phyloP scores from a whole-genome alignment of 2,888 invertebrate genomes.

The Arctia plantaginis region DNA sequence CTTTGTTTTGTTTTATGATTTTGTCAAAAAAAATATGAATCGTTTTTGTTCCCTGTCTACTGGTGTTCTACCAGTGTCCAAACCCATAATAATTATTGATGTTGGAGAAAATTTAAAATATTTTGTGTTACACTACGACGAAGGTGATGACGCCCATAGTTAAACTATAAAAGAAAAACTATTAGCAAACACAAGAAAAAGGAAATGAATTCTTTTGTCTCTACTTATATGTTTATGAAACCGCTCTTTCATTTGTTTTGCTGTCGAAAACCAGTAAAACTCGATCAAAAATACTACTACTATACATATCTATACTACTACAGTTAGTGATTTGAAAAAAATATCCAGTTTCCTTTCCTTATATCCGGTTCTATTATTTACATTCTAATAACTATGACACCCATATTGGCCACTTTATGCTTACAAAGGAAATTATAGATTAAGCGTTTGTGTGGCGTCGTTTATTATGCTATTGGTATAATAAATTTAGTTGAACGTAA shows the following conservation, averaged over 20 bases:
- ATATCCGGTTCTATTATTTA: neutral
- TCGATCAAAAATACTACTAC: neutral
- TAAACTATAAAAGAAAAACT: too few relatives aligned
- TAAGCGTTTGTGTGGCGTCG: neutral
- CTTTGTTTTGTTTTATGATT: neutral
- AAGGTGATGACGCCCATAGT: too few relatives aligned
- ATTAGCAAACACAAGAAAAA: too few relatives aligned
- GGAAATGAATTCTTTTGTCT: too few relatives aligned
- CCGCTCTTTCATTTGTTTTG: neutral
- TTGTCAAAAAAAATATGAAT: neutral
- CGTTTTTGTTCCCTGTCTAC: neutral
- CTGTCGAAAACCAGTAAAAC: neutral
- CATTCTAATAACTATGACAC: neutral
- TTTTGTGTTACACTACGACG: too few relatives aligned
- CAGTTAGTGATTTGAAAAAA: neutral
- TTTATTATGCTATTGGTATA: constrained; percentile 11
- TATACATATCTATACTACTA: neutral
- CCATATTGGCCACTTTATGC: neutral
- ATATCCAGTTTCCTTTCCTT: neutral
- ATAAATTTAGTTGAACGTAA: constrained; percentile 17
- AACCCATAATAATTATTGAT: too few relatives aligned
- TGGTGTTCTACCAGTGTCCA: too few relatives aligned
- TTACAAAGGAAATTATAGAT: neutral
- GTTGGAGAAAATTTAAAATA: too few relatives aligned
- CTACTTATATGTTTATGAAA: neutral